These are phyloP conservation scores for Lacerta bilineata DNA, from an alignment of 2,797 vertebrate species.

Conservation along the genomic window DNA sequence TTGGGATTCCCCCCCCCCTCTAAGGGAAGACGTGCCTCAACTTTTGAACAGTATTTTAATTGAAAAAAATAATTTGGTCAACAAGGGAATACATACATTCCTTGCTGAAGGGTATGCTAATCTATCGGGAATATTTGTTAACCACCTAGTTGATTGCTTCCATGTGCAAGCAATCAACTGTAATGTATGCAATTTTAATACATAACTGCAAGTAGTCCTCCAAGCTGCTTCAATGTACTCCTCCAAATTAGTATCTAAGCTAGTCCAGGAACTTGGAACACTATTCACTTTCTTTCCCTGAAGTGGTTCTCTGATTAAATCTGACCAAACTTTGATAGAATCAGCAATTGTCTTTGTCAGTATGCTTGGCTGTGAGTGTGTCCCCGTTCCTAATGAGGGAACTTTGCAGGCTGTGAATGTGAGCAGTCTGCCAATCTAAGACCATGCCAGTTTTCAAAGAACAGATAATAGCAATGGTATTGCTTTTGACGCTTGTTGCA, in stretches of 20 bases:
- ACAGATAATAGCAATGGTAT: constrained; percentile 7
- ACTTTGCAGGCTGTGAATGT: not conserved
- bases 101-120: not conserved
- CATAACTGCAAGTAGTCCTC: not conserved
- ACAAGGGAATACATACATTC: not conserved
- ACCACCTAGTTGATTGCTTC: not conserved
- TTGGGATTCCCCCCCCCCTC: not conserved
- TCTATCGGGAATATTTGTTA: not conserved
- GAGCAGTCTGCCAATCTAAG: constrained; percentile 1
- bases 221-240: not conserved
- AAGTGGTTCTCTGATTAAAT: constrained; percentile 7
- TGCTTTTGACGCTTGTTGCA: constrained; percentile 11
- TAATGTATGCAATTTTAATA: not conserved
- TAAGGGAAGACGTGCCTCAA: not conserved
- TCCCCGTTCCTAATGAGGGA: not conserved
- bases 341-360: not conserved
- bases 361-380: not conserved
- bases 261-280: not conserved
- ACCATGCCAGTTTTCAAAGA: constrained; percentile 13
- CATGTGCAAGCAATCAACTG: not conserved
- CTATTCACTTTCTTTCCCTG: constrained; percentile 16
- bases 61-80: constrained; percentile 20
- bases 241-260: constrained; percentile 3
- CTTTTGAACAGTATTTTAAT: constrained; percentile 9
- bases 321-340: not conserved